phyloP scores from a whole-genome alignment of 1,140 invertebrate species.

The Drosophila bifasciata region DNA sequence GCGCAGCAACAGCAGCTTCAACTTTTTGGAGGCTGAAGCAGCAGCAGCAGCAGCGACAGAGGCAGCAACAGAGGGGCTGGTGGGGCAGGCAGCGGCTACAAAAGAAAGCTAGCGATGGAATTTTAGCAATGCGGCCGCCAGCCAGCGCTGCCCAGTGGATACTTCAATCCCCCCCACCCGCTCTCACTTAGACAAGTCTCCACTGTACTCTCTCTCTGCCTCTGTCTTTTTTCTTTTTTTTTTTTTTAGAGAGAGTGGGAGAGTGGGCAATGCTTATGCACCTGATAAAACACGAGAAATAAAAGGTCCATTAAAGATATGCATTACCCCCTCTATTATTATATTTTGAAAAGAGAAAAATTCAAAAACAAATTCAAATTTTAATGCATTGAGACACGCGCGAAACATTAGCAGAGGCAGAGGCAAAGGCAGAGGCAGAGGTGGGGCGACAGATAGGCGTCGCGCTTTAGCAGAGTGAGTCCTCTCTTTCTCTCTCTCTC shows the following conservation, averaged over 20 bases:
- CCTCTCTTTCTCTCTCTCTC: no score
- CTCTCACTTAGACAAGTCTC: conserved; percentile 43
- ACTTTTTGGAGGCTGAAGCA: conserved; percentile 58
- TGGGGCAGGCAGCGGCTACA: conserved; percentile 19
- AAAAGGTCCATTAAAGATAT: conserved; percentile 47
- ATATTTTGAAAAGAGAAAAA: conserved; percentile 28
- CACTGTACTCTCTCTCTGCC: conserved; percentile 9
- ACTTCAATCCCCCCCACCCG: conserved; percentile 11
- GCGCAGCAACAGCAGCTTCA: conserved; percentile 45
- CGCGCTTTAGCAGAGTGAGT: no score
- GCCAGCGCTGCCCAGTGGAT: conserved; percentile 59
- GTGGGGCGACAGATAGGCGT: background rate
- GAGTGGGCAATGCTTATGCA: conserved; percentile 30
- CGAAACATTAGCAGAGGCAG: conserved; percentile 2
- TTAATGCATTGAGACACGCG: conserved; percentile 71
- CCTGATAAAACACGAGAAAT: conserved; percentile 42
- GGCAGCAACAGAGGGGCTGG: conserved; percentile 3
- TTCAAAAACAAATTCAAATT: conserved; percentile 51
- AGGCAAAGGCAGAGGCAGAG: no score
- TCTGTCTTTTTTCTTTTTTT: background rate
- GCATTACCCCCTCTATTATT: conserved; percentile 47
- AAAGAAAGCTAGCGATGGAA: conserved; percentile 73
- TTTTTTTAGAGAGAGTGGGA: conserved; percentile 19
- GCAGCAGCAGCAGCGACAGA: conserved; percentile 32
- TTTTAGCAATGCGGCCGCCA: conserved; percentile 78